Evolutionary conservation across 2,797 vertebrate species (phyloP), one percentile per base, ranked within the genome.

Genomic region (Gymnodraco acuticeps): DNA sequence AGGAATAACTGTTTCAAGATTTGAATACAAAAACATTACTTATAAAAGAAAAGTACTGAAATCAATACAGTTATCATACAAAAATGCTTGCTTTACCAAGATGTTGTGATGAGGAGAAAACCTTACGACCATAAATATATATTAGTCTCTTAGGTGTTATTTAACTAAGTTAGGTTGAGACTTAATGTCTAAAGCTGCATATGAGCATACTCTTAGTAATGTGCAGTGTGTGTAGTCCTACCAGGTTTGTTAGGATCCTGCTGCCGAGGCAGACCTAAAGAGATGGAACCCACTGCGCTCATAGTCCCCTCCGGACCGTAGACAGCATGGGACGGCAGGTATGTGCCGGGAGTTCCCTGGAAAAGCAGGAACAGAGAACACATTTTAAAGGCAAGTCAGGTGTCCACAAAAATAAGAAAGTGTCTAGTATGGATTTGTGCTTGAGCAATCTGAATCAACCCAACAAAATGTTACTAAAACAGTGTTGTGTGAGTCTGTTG

Each of bases 321-420:
- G 65, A 97, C 90, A 47, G 95, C 88, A 83, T 99, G 97, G 73
- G 98, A 97, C 13, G 97, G 96, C 89, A 99, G 93, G 70, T 99
- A 99, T 69, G 98, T 98, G 82, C 98, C 98, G 80, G 98, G 98
- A 81, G 97, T 99, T 91, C 98, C 98, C 97, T 99, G 84, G 83
- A 56, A 68, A 68, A 81, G 46, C n/a, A 54, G 20, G 50, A 63
- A 86, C 61, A 87, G 42, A 80, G 14, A 75, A 46, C 31, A 75
- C 20, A 81, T 81, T 70, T 80, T 43, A 59, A 64, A 54, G 59
- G 80, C 50, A 78, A 51, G 50, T 70, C 27, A 53, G 19, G 33
- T 27, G 46, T 65, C 70, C 17, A 47, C 54, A 6, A 52, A 69
- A 73, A 77, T 15, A 81, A 58, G 14, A 51, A 19, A 61, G 50